These are phyloP conservation scores for Rhinophrynus dorsalis DNA, from an alignment of 2,797 vertebrate species.

Conservation along the genomic window DNA sequence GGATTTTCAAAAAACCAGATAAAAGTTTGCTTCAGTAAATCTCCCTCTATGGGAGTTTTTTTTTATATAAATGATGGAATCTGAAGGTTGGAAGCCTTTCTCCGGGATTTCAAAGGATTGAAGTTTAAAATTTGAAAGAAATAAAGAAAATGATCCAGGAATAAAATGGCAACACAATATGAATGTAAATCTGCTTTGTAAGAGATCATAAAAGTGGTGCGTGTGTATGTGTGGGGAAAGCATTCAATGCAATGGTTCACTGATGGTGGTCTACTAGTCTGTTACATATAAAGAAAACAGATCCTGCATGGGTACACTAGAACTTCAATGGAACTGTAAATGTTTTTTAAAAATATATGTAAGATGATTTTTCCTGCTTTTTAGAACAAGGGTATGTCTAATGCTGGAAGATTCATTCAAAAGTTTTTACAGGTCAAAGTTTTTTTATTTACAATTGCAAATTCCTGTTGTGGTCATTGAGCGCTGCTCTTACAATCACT, in stretches of 20 bases:
- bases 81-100: not conserved
- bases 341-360: too few relatives aligned
- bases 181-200: not conserved
- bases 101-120: not conserved
- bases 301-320: too few relatives aligned
- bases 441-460: too few relatives aligned
- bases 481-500: too few relatives aligned
- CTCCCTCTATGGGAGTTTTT: conserved; percentile 5
- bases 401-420: too few relatives aligned
- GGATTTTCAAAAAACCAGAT: conserved; percentile 33
- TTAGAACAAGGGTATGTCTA: too few relatives aligned
- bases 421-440: too few relatives aligned
- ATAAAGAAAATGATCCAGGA: not conserved
- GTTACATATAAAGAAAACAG: too few relatives aligned
- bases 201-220: not conserved
- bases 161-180: not conserved
- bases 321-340: too few relatives aligned
- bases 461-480: too few relatives aligned
- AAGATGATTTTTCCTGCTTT: too few relatives aligned
- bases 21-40: conserved; percentile 36
- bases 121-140: not conserved
- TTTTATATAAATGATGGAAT: conserved; percentile 2
- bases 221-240: not conserved
- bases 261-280: not conserved
- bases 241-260: not conserved